These are phyloP conservation scores for Lithophane socia DNA, from an alignment of 2,888 invertebrate species.

Conservation along the genomic window DNA sequence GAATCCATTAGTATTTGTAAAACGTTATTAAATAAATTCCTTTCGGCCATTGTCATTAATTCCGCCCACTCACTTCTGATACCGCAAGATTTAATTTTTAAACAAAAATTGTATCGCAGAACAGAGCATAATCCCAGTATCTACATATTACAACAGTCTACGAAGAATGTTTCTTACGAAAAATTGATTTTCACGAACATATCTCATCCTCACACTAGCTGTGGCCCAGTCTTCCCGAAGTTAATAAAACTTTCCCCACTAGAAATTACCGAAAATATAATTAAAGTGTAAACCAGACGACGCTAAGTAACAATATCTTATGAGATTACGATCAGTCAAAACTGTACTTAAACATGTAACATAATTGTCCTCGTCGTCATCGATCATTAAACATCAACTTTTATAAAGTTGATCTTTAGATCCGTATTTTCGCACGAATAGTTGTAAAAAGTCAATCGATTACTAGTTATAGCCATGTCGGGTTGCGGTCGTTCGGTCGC, in stretches of 20 bases:
- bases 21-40: conserved; percentile 32
- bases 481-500: conserved; percentile 61
- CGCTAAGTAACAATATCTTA: conserved; percentile 29
- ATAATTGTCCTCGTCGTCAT: conserved; percentile 24
- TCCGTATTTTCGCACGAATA: conserved; percentile 53
- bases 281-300: conserved; percentile 34
- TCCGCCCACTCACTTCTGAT: not conserved
- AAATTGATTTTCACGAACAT: conserved; percentile 28
- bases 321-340: conserved; percentile 57
- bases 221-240: conserved; percentile 20
- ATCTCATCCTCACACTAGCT: conserved; percentile 1
- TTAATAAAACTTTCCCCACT: conserved; percentile 45
- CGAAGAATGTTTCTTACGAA: conserved; percentile 3
- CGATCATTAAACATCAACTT: conserved; percentile 51
- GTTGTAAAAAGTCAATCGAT: conserved; percentile 61
- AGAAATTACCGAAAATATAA: conserved; percentile 27
- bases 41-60: conserved; percentile 7
- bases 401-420: conserved; percentile 35
- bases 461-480: conserved; percentile 69
- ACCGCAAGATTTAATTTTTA: not conserved
- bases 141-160: not conserved
- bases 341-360: conserved; percentile 21
- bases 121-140: not conserved
- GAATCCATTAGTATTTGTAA: conserved; percentile 30
- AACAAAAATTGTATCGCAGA: not conserved